Evolutionary conservation across 2,888 invertebrate genomes (phyloP).

Genomic region (Scaptomyza cyrtandrae): DNA sequence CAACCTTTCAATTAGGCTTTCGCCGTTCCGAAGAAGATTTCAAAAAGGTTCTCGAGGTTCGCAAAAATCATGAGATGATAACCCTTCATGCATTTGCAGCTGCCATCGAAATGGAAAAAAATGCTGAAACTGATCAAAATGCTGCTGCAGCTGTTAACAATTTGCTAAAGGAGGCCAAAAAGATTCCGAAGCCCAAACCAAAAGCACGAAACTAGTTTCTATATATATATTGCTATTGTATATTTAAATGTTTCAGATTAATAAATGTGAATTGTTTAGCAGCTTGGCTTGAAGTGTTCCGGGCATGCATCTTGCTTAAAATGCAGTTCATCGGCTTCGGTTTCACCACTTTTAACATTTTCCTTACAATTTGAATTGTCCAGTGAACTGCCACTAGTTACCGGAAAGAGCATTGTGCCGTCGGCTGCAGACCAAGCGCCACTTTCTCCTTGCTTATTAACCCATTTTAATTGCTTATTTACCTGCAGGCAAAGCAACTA

Average conservation of each 20-base stretch:
- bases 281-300: constrained; percentile 52
- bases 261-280: constrained; percentile 25
- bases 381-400: constrained; percentile 17
- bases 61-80: constrained; percentile 31
- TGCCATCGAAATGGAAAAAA: constrained; percentile 29
- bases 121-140: constrained; percentile 33
- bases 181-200: constrained; percentile 31
- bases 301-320: constrained; percentile 19
- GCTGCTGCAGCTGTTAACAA: constrained; percentile 22
- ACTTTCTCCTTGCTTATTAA: constrained; percentile 33
- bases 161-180: constrained; percentile 35
- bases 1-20: constrained; percentile 44
- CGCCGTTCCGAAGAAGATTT: constrained; percentile 55
- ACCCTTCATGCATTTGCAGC: constrained; percentile 28
- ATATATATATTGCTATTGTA: background rate
- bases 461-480: constrained; percentile 59
- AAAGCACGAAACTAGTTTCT: constrained; percentile 10
- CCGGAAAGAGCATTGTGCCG: constrained; percentile 28
- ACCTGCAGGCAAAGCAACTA: constrained; percentile 29
- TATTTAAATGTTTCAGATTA: constrained; percentile 7
- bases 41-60: constrained; percentile 26
- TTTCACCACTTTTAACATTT: background rate
- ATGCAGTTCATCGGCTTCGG: background rate
- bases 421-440: constrained; percentile 46
- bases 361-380: constrained; percentile 10